Base-by-base conservation (phyloP, 1,140 invertebrate genomes). In the Zaprionus ghesquierei region DNA sequence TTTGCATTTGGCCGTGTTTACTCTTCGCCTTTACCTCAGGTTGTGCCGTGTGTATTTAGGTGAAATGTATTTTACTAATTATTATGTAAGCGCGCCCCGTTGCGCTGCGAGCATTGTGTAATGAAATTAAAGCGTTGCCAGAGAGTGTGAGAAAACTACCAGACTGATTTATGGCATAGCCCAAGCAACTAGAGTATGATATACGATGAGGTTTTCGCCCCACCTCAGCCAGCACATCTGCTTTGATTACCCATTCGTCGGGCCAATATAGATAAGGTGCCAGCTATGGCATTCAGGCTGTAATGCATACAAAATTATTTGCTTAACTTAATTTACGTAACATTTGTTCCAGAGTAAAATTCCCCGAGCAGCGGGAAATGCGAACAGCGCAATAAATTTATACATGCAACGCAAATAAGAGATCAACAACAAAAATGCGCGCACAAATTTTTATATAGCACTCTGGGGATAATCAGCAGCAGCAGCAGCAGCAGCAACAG, bases 21-120 rank as follows among this genome's bases (percentile, higher is more conserved):
- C 65, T 75, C 58, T 77, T 69, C 61, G 53, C 54, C 50, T 18
- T 75, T 60, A 41, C 50, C n/a, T 68, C n/a, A 23, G 53, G 9
- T 56, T 49, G 13, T 27, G 35, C 49, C 41, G 15, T 81, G 84
- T 87, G 69, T 89, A 77, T 89, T 87, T 87, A 79, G 82, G 82
- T 74, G 84, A 87, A 87, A 87, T 87, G 82, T 87, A 86, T 86
- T 87, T 82, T 77, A 86, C 82, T 86, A 86, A 86, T 86, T 86
- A 87, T 89, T 84, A 87, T 87, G 82, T 89, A 87, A 89, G 78
- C 78, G 70, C 38, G 53, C 18, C n/a, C n/a, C n/a, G n/a, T n/a
- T n/a, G n/a, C 53, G 60, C 64, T 59, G 44, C 59, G 69, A 75
- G 82, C 77, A 59, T 81, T 78, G 38, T 46, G 38, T 82, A 86